Evolutionary conservation across 2,888 invertebrate genomes (phyloP).

Genomic region (Chloroclystis v-ata): DNA sequence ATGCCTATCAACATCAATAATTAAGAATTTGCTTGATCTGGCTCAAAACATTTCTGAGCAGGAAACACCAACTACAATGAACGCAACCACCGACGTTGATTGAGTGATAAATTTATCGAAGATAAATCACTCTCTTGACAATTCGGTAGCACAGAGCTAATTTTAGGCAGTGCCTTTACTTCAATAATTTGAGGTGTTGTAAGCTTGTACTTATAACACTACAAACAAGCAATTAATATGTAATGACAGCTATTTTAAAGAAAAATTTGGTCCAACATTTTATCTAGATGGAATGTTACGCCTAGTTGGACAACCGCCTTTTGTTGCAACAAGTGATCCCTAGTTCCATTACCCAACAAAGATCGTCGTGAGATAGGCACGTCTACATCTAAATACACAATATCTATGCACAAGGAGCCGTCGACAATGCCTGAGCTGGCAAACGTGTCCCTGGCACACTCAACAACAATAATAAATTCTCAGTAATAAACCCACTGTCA

Average conservation of each 20-base stretch:
- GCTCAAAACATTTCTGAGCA: conserved; percentile 22
- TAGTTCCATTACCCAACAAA: conserved; percentile 11
- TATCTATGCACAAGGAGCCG: conserved; percentile 10
- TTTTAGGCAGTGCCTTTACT: conserved; percentile 46
- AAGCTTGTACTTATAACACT: conserved; percentile 14
- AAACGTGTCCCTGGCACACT: conserved; percentile 8
- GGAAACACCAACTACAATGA: conserved; percentile 35
- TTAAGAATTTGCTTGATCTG: not conserved
- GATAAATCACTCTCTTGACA: conserved; percentile 73
- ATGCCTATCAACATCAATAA: too few relatives aligned
- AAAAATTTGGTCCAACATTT: too few relatives aligned
- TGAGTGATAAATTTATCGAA: conserved; percentile 72
- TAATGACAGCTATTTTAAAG: conserved; percentile 12
- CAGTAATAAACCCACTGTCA: conserved; percentile 21
- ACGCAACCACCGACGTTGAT: conserved; percentile 62
- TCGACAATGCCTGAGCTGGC: conserved; percentile 14
- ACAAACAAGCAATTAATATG: conserved; percentile 16
- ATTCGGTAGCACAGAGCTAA: conserved; percentile 62
- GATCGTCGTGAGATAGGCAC: conserved; percentile 14
- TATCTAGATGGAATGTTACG: too few relatives aligned
- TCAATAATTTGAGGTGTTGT: conserved; percentile 26
- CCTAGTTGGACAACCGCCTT: not conserved
- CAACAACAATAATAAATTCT: conserved; percentile 15
- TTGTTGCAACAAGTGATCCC: conserved; percentile 1
- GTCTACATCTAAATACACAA: conserved; percentile 11